phyloP scores from a whole-genome alignment of 1,140 invertebrate genomes.

The Eriosoma lanigerum region DNA sequence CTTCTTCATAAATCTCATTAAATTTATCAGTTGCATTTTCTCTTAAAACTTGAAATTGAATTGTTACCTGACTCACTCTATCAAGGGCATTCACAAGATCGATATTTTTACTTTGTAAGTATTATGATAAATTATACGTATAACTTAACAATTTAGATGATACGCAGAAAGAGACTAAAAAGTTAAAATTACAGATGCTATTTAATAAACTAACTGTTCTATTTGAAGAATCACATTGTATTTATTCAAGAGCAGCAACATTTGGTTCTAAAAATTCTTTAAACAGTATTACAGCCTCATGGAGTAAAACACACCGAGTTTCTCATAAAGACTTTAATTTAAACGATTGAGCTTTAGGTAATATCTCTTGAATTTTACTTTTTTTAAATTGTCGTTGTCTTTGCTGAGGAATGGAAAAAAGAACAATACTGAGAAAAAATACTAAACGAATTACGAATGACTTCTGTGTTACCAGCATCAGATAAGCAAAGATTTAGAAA shows the following conservation, averaged over 20 bases:
- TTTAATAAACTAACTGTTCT: background rate
- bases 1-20: conserved; percentile 15
- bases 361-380: background rate
- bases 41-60: conserved; percentile 18
- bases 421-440: conserved; percentile 7
- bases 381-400: conserved; percentile 9
- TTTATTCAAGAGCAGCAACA: background rate
- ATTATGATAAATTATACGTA: conserved; percentile 19
- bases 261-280: background rate
- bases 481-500: conserved; percentile 44
- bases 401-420: conserved; percentile 15
- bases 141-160: conserved; percentile 21
- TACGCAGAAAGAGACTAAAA: background rate
- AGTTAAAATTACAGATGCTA: background rate
- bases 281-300: conserved; percentile 6
- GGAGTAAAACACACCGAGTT: background rate
- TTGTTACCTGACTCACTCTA: conserved; percentile 25
- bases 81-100: conserved; percentile 8
- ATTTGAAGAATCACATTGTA: conserved; percentile 7
- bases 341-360: background rate
- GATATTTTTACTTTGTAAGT: conserved; percentile 30
- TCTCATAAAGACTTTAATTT: conserved; percentile 6
- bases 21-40: conserved; percentile 4
- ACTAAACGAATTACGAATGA: conserved; percentile 49
- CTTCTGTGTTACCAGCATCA: conserved; percentile 27